Percentiles rank a stretch among this genome's conserved stretches.
These are phyloP conservation scores for Hyppa rectilinea DNA, from an alignment of 2,888 invertebrate species.

Conservation along the genomic window DNA sequence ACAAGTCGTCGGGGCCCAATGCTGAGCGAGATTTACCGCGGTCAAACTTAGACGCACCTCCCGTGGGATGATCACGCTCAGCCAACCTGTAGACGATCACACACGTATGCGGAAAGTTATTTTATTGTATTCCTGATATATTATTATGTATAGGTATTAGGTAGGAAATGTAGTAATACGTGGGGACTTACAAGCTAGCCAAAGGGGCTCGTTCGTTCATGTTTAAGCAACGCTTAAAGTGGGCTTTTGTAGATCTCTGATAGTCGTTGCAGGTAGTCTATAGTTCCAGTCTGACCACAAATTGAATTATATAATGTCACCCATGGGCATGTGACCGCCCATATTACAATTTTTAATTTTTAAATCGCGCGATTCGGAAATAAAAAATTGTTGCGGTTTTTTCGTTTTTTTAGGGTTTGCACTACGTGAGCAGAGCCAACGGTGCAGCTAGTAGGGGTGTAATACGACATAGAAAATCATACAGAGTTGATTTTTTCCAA, in stretches of 20 bases:
- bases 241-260: background rate
- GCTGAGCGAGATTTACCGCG: conserved; percentile 80
- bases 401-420: background rate
- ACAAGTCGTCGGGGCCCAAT: conserved; percentile 80
- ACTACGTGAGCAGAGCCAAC: background rate
- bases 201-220: background rate
- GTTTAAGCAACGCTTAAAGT: background rate
- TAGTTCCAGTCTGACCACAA: too few species aligned
- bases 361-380: too few species aligned
- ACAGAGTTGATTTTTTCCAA: background rate
- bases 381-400: too few species aligned
- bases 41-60: conserved; percentile 81
- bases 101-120: conserved; percentile 32
- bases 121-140: conserved; percentile 27
- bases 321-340: too few species aligned
- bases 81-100: conserved; percentile 43
- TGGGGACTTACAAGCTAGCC: background rate
- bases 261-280: background rate
- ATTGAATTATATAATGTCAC: too few species aligned
- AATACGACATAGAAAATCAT: background rate
- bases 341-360: too few species aligned
- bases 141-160: background rate
- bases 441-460: background rate
- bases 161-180: background rate
- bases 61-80: conserved; percentile 67